Conservation (phyloP, 1,140 invertebrate species). For the Drosophila pectinifera region DNA sequence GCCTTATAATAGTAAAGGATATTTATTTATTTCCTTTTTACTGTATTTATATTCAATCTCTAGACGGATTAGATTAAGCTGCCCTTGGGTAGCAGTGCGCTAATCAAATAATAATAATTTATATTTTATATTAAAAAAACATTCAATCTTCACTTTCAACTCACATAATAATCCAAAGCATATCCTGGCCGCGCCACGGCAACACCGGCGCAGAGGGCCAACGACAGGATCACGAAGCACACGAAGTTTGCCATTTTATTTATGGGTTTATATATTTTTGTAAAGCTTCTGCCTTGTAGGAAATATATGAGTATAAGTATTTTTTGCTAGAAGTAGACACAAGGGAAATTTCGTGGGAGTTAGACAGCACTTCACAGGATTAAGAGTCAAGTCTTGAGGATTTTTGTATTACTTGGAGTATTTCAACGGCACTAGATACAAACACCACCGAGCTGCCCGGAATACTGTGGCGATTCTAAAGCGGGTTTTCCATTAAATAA, state of each 20-base stretch:
- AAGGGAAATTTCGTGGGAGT: conserved; percentile 18
- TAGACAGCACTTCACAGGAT: conserved; percentile 36
- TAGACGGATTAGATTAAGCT: too few species aligned
- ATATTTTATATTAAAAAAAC: too few species aligned
- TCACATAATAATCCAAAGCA: conserved; percentile 85
- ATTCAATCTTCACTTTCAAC: conserved; percentile 49
- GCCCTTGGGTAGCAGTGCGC: too few species aligned
- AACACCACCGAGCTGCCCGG: conserved; percentile 82
- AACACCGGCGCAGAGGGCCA: conserved; percentile 67
- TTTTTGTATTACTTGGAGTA: conserved; percentile 66
- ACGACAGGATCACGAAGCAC: conserved; percentile 71
- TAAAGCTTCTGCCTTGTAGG: conserved; percentile 26
- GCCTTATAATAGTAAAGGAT: too few species aligned
- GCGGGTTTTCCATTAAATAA: conserved; percentile 79
- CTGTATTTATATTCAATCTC: background rate
- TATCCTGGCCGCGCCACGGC: conserved; percentile 80
- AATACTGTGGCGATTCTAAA: conserved; percentile 85
- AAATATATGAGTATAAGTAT: conserved; percentile 21
- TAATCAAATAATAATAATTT: too few species aligned
- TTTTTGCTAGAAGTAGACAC: conserved; percentile 58
- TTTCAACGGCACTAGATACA: conserved; percentile 79
- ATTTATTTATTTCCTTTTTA: background rate
- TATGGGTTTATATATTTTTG: conserved; percentile 17
- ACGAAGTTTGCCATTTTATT: conserved; percentile 77
- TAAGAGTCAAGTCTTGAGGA: background rate